These are phyloP conservation scores for Cantharis rustica DNA, from an alignment of 2,888 invertebrate genomes.

Conservation along the genomic window DNA sequence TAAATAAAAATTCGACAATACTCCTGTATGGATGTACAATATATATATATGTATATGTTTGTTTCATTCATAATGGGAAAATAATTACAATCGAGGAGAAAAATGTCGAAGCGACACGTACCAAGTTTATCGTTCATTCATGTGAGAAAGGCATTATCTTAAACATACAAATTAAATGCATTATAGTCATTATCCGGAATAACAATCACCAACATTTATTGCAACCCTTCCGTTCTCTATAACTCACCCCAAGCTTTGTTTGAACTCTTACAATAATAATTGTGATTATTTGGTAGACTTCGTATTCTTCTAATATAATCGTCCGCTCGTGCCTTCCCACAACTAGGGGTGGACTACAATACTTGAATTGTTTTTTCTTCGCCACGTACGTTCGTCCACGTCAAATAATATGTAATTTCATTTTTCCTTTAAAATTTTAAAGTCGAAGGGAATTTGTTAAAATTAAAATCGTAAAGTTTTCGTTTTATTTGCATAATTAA, in stretches of 20 bases:
- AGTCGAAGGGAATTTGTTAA: not conserved
- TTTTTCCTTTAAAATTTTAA: not conserved
- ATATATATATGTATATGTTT: not conserved
- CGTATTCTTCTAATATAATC: conserved; percentile 30
- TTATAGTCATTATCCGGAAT: conserved; percentile 28
- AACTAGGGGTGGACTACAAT: conserved; percentile 26
- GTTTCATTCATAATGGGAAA: conserved; percentile 15
- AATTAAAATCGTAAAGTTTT: not conserved
- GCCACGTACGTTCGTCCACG: conserved; percentile 18
- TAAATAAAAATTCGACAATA: conserved; percentile 24
- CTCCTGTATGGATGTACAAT: not conserved
- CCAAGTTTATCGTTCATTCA: not conserved
- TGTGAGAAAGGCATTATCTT: conserved; percentile 1
- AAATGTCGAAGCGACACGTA: not conserved
- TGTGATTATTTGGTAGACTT: conserved; percentile 34
- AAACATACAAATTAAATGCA: conserved; percentile 25
- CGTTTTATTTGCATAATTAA: not conserved
- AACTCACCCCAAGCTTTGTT: conserved; percentile 29
- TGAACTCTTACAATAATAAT: conserved; percentile 32
- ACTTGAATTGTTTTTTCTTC: conserved; percentile 30
- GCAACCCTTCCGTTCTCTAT: conserved; percentile 26
- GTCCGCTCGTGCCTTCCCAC: conserved; percentile 31
- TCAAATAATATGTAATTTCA: not conserved
- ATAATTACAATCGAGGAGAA: not conserved
- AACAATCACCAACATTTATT: conserved; percentile 29